Percentiles rank a stretch among this genome's conserved stretches.
Conservation (phyloP, 2,797 vertebrate species). For the Alosa sapidissima region DNA sequence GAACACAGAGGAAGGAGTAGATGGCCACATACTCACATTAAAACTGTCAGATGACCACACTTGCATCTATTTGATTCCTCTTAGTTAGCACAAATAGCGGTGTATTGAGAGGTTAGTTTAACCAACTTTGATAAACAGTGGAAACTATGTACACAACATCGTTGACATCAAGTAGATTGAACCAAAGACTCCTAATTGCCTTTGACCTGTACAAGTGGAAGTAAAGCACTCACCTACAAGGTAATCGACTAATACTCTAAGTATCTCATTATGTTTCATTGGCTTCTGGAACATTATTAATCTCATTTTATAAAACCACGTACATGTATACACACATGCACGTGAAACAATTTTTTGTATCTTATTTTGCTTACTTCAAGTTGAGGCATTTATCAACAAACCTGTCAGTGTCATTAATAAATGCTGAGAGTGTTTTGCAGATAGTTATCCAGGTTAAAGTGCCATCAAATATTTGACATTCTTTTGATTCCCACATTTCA, state of each 20-base stretch:
- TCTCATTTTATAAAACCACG: slow-evolving; percentile 49
- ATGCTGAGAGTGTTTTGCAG: slow-evolving; percentile 76
- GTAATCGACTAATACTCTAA: slow-evolving; percentile 69
- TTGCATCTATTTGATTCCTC: slow-evolving; percentile 25
- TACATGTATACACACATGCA: slow-evolving; percentile 65
- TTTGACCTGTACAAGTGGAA: slow-evolving; percentile 51
- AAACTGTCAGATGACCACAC: slow-evolving; percentile 23
- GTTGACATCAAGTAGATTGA: slow-evolving; percentile 40
- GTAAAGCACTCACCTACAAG: slow-evolving; percentile 69
- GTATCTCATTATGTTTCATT: slow-evolving; percentile 57
- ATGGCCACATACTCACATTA: not conserved
- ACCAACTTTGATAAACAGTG: slow-evolving; percentile 50
- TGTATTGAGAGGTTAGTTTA: slow-evolving; percentile 40
- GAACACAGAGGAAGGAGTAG: not conserved
- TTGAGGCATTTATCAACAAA: slow-evolving; percentile 71
- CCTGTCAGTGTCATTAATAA: slow-evolving; percentile 67
- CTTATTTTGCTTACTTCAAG: slow-evolving; percentile 63
- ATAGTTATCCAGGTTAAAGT: slow-evolving; percentile 78
- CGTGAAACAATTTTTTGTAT: slow-evolving; percentile 22
- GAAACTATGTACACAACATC: slow-evolving; percentile 49
- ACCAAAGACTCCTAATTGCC: slow-evolving; percentile 50
- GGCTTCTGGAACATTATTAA: slow-evolving; percentile 52
- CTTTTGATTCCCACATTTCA: slow-evolving; percentile 62
- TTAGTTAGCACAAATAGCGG: slow-evolving; percentile 48
- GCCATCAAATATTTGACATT: slow-evolving; percentile 76